Evolutionary conservation across 2,888 invertebrate species (phyloP), one percentile per base, ranked within the genome.

Genomic region (Andrena camellia): DNA sequence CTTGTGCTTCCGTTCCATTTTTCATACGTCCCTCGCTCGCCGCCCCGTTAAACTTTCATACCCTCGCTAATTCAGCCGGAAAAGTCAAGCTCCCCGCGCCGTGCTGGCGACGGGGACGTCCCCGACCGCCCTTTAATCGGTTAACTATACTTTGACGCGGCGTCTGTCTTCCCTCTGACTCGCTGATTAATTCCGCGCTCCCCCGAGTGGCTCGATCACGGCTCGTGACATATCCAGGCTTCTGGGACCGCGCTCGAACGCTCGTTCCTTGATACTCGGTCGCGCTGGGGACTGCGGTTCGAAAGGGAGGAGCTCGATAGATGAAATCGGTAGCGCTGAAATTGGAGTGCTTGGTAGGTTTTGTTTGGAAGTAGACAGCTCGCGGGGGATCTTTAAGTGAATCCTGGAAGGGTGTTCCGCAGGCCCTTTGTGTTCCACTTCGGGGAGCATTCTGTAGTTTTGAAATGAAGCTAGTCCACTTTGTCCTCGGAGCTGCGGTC

Each of bases 1-100:
- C 54, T 52, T 10, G n/a, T 17, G 67, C 33, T 74, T 67, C 67
- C 64, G 60, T 54, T 70, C 33, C 70, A 67, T 80, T 81, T 81
- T 70, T 80, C 74, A 48, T 62, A 48, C 60, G 26, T 20, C 13
- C 6, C 29, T 8, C 23, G n/a, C 66, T n/a, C 26, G 5, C 54
- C n/a, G 48, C 1, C 59, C 17, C 48, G 59, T 75, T 60, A 74
- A 80, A 70, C 20, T 50, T 82, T 66, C 35, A 62, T 66, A 57
- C 35, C 5, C 31, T 26, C 59, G 57, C 17, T 29, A 31, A 64
- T 31, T 42, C 73, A 17, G 4, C 42, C 8, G 2, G 35, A 50
- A 35, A 50, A 57, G n/a, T 20, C 50, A n/a, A 57, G 8, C 54
- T 7, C 50, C 50, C 7, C 26, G 10, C 20, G 5, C 8, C 33